A percentile compares a stretch with the other conserved stretches of the same genome.
These are phyloP conservation scores for Disparrhopalites patrizii DNA, from an alignment of 2,888 invertebrate species.

Conservation along the genomic window DNA sequence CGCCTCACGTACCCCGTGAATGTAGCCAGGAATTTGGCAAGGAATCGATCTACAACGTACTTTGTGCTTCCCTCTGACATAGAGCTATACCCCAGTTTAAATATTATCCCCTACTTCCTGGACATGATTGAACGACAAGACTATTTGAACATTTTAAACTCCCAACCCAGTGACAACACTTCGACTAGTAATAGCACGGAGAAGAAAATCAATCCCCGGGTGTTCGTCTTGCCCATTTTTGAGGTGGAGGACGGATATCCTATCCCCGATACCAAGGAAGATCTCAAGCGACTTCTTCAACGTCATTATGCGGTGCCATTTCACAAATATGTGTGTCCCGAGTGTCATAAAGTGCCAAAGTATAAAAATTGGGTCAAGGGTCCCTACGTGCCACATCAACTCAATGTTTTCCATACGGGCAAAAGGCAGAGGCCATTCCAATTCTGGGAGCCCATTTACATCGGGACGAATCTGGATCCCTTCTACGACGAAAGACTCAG, in stretches of 20 bases:
- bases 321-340: constrained; percentile 82
- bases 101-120: constrained; percentile 69
- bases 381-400: neutral
- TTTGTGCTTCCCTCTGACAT: constrained; percentile 83
- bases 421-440: constrained; percentile 72
- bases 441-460: constrained; percentile 92
- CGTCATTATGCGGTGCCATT: constrained; percentile 79
- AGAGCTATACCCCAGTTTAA: constrained; percentile 83
- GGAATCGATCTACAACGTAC: constrained; percentile 75
- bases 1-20: constrained; percentile 84
- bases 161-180: neutral
- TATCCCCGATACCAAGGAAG: constrained; percentile 71
- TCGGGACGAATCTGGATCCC: constrained; percentile 83
- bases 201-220: constrained; percentile 56
- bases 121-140: constrained; percentile 68
- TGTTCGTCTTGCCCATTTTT: constrained; percentile 84
- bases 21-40: constrained; percentile 82
- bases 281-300: constrained; percentile 63
- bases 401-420: constrained; percentile 79
- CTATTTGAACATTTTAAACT: constrained; percentile 1
- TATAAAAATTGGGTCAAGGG: constrained; percentile 21
- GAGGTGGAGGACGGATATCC: constrained; percentile 66
- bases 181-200: constrained; percentile 9
- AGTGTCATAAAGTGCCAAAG: constrained; percentile 63
- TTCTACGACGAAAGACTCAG: constrained; percentile 85